Conservation (phyloP, 1,140 invertebrate genomes). For the Drosophila leontia region DNA sequence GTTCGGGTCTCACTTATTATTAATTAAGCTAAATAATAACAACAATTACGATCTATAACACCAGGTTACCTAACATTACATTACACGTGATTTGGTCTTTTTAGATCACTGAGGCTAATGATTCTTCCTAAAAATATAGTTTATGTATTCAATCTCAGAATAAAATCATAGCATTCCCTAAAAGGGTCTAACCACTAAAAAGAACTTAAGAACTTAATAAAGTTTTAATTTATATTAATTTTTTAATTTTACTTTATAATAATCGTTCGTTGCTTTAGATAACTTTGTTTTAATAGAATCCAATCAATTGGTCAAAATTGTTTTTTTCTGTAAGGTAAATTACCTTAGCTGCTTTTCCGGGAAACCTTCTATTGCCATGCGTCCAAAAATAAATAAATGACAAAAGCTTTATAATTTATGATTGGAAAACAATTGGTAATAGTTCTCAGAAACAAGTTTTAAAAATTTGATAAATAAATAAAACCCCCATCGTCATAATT, state of each 20-base stretch:
- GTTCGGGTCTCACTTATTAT: neutral
- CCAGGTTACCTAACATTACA: neutral
- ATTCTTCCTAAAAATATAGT: neutral
- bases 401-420: neutral
- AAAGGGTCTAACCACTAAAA: too few relatives aligned
- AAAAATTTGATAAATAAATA: neutral
- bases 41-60: neutral
- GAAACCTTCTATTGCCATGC: neutral
- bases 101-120: neutral
- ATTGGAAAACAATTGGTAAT: neutral
- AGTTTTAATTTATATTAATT: too few relatives aligned
- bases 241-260: too few relatives aligned
- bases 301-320: neutral
- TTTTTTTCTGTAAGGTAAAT: neutral
- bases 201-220: too few relatives aligned
- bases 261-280: too few relatives aligned
- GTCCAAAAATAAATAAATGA: constrained; percentile 2
- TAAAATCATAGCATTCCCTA: too few relatives aligned
- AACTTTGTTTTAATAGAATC: neutral
- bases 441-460: neutral
- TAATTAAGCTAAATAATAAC: constrained; percentile 1
- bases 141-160: too few relatives aligned
- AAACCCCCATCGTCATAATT: neutral
- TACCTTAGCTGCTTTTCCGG: neutral
- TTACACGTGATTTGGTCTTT: neutral